Base-by-base conservation (phyloP, 2,888 invertebrate genomes). In the Spilarctia lutea region DNA sequence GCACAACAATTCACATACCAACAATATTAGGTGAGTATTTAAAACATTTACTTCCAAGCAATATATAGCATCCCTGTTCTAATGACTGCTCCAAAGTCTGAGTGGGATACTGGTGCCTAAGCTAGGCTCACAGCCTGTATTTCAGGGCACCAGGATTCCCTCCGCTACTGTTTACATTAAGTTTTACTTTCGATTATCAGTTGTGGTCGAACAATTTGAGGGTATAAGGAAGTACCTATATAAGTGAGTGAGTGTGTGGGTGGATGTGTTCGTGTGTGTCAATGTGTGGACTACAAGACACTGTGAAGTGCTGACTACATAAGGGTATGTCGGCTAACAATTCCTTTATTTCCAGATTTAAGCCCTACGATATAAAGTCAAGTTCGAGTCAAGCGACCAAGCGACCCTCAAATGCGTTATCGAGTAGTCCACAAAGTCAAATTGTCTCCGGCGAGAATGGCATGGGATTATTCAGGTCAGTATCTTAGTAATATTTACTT, bases 341-440 rank as follows among this genome's bases (percentile, higher is more conserved):
- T 30, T 63, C 6, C 27, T 27, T 27, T 63, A 39, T 70, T 88
- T 86, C 71, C 90, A 94, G 93, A 87, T 96, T 96, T 88, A 96
- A 97, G 96, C 97, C 97, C 76, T 97, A 97, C 88, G 97, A 97
- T 84, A 96, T 97, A 89, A 92, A 96, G 93, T 90, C 96, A 87
- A 89, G 96, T 92, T 92, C 94, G 87, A 89, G 90, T 78, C 89
- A 93, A 89, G 83, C 91, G 86, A 90, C 89, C 89, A 92, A 96
- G 94, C 90, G 96, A 91, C 88, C 94, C 70, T 88, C 92, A 69
- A 92, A 89, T 83, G 93, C 93, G 85, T 88, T 92, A 42, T 88
- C 93, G 18, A 86, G 86, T 77, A 92, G 92, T 85, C 94, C 94
- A 67, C 93, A 92, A 71, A 85, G 88, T 60, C 95, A 92, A 75